A percentile compares a stretch with the other conserved stretches of the same genome.
phyloP scores from a whole-genome alignment of 2,888 invertebrate species.

The Ormyrus rosae region DNA sequence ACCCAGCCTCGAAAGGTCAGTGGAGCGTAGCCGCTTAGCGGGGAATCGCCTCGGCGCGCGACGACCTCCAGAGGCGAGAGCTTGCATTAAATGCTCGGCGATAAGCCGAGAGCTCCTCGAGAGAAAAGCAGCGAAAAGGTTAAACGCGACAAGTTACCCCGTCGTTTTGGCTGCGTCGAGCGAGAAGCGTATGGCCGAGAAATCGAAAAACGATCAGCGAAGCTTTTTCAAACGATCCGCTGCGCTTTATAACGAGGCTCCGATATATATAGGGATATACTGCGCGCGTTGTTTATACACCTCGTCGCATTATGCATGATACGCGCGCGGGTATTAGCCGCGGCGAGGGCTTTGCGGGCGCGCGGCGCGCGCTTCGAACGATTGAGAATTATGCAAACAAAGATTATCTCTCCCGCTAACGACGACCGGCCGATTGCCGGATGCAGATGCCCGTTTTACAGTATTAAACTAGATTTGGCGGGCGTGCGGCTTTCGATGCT shows the following conservation, averaged over 20 bases:
- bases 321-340: too few species aligned
- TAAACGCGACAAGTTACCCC: background rate
- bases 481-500: too few species aligned
- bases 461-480: too few species aligned
- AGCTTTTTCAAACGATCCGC: background rate
- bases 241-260: too few species aligned
- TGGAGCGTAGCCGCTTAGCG: background rate
- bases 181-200: background rate
- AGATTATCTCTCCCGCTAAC: too few species aligned
- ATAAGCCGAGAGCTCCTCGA: background rate
- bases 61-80: background rate
- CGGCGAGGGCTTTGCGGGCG: too few species aligned
- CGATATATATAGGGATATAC: background rate
- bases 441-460: too few species aligned
- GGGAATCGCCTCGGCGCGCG: background rate
- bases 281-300: background rate
- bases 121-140: background rate
- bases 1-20: background rate
- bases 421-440: too few species aligned
- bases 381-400: too few species aligned
- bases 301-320: too few species aligned
- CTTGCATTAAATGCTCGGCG: background rate
- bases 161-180: background rate
- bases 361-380: too few species aligned
- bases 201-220: slow-evolving; percentile 40